A percentile compares a stretch with the other conserved stretches of the same genome.
Conservation (phyloP, 2,113 vertebrate species). For the Pseudopodoces humilis region DNA sequence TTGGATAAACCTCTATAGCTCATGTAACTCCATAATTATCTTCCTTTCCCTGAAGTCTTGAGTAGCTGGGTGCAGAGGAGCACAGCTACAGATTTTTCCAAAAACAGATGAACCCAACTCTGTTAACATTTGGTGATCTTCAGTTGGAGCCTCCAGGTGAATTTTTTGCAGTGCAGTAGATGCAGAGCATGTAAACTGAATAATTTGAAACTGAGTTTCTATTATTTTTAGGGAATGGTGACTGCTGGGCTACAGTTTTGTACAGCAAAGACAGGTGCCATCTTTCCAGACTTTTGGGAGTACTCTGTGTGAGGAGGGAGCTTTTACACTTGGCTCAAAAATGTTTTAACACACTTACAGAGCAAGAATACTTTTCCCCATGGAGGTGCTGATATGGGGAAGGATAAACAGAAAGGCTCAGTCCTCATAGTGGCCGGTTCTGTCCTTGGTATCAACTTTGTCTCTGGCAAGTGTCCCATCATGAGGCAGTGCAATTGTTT, state of each 20-base stretch:
- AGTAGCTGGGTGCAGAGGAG: not conserved
- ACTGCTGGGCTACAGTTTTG: not conserved
- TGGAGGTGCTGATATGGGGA: rapidly evolving
- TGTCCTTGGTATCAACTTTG: not conserved
- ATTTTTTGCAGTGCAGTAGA: not conserved
- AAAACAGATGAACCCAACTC: not conserved
- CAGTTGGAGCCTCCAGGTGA: not conserved
- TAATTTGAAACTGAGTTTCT: not conserved
- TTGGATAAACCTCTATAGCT: not conserved
- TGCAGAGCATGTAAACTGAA: not conserved
- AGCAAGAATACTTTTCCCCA: not conserved
- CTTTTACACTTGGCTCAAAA: not conserved
- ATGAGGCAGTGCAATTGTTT: not conserved
- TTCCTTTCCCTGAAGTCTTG: not conserved
- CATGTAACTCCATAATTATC: not conserved
- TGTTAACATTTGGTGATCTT: not conserved
- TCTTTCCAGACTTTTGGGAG: not conserved
- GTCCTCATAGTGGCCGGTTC: not conserved
- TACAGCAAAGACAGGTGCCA: not conserved
- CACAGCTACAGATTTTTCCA: not conserved
- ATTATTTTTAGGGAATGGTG: not conserved
- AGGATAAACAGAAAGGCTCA: not conserved
- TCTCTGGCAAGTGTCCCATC: not conserved
- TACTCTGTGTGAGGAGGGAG: rapidly evolving
- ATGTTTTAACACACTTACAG: not conserved